Base-by-base conservation (phyloP, 2,113 vertebrate species). In the Nesoenas mayeri region DNA sequence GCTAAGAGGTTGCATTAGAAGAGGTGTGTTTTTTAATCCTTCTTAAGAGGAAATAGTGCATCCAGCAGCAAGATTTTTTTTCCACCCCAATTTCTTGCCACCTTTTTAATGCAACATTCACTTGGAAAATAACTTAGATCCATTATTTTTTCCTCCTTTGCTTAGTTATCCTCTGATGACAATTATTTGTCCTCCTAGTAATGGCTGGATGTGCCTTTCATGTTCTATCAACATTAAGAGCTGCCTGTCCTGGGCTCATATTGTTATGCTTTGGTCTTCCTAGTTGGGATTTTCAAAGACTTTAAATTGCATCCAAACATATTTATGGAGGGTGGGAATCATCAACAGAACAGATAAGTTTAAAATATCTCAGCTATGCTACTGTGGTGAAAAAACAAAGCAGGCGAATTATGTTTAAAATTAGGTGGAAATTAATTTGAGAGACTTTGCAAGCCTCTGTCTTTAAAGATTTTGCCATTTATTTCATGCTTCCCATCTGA, bases 1-100 rank as follows among this genome's bases (percentile, higher is more conserved):
- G 12, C 19, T 60, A 22, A 69, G 28, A 42, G 5, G 11, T 6
- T 65, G 14, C 62, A 77, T 61, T 77, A 38, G 17, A 42, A 77
- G 6, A 60, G 2, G 12, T 10, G 5, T 17, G 2, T 79, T 50
- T 66, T 62, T 48, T 51, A 13, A 16, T 11, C 2, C 1, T 1
- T 21, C 11, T 38, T 77, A n/a, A 60, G 38, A 83, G 5, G 3
- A 14, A 40, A 40, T 9, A 65, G 2, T 8, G 3, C 26, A n/a
- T 15, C 26, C 25, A 94, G 22, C 21, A 83, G 19, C 4, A 72
- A 56, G 31, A 29, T 25, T 16, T 57, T 69, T 69, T 71, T 38
- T 8, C 32, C 17, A 22, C 7, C 3, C 5, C 61, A 25, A 73
- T 85, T 82, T 81, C 42, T 79, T 21, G 24, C 5, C 36, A 22